Evolutionary conservation across 2,888 invertebrate genomes (phyloP), one percentile per base, ranked within the genome.

Genomic region (Aphelenchoides bicaudatus): DNA sequence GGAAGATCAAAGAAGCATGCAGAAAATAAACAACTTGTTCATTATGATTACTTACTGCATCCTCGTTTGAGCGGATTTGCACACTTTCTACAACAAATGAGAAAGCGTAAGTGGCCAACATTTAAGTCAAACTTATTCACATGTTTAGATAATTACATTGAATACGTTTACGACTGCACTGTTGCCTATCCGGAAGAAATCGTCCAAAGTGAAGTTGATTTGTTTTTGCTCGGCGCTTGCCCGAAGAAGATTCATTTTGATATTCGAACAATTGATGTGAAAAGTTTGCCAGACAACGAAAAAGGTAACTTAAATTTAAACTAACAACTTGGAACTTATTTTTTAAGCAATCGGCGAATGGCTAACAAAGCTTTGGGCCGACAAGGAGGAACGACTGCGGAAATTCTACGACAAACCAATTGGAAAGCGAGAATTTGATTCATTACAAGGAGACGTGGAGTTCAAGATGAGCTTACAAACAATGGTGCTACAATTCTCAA

Each of bases 111-210:
- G 28, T 46, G 2, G 47, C 34, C 13, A 34, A 34, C 34, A 34
- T 43, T n/a, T n/a, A 30, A 23, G 34, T 46, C n/a, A 25, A 16
- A 21, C 25, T 46, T 2, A 28, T 16, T 13, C 13, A 34, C 34
- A 34, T 43, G 56, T 72, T 39, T 49, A 82, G 85, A 82, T 54
- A 81, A 85, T 6, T 86, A 86, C 28, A 81, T 90, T 55, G 85
- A 86, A 63, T 87, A 88, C 0, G 83, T 91, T 13, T 89, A 90
- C 80, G 90, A 91, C 79, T 84, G 90, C 63, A 88, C 90, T 0
- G 84, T 91, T 13, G 88, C 86, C 0, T 90, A 90, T 80, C 88
- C 88, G 2, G 85, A 85, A 65, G 84, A 84, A 4, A 81, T 87
- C 34, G 88, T 89, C 0, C 88, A 89, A 79, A 86, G 85, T 16